Base-by-base conservation (phyloP, 2,113 vertebrate species). In the Otis tarda region DNA sequence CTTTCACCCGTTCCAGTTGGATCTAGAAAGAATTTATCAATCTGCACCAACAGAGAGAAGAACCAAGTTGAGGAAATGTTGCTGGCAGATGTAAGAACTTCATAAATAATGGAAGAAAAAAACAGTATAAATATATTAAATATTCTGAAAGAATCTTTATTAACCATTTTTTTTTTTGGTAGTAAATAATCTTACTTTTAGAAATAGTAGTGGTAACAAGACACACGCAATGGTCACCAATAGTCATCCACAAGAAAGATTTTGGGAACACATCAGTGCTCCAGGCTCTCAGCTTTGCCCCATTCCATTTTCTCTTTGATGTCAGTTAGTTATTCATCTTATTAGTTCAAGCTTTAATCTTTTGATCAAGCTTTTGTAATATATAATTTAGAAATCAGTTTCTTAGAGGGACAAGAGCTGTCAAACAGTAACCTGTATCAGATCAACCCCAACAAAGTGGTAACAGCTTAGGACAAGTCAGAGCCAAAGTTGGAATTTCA, bases 391-490 rank as follows among this genome's bases (percentile, higher is more conserved):
- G 83, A 93, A 95, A 91, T 91, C 21, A 68, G 80, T 94, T 97
- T 91, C 93, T 94, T 94, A 91, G 93, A 89, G 83, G 87, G 89
- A 94, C 93, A 75, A 91, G 80, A 94, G 52, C 83, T 95, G 93
- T 92, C 87, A 94, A 83, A 95, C 15, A 77, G 75, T 39, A 90
- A 88, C 64, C 30, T 0, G 0, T 69, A 88, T 95, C 87, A 95
- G 73, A 95, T 91, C 65, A 83, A 87, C 49, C 33, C 81, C 69
- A 89, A 41, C n/a, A 53, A 87, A 95, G 77, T 4, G 12, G 76
- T 47, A 92, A 83, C 90, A 93, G 82, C 63, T 92, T 64, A 35
- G 77, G 91, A 91, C 91, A 95, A 95, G 89, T 60, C 49, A 47
- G 73, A 95, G 94, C 89, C 91, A 89, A 89, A 81, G 91, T 0